phyloP scores from a whole-genome alignment of 1,140 invertebrate species.

The Bombus soroeensis region DNA sequence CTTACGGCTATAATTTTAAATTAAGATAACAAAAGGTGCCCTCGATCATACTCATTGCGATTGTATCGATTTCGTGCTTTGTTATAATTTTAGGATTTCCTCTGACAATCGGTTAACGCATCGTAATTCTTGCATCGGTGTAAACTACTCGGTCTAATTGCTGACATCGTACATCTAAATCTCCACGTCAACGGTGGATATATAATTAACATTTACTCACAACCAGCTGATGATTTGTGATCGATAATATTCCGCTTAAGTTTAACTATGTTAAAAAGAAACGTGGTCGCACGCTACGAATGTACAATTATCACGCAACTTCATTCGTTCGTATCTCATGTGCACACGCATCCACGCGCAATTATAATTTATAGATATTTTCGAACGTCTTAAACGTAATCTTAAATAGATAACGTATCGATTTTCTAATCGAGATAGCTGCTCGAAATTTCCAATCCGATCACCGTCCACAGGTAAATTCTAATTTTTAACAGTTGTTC shows the following conservation, averaged over 20 bases:
- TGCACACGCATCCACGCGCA: slow-evolving; percentile 15
- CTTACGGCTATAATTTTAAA: background rate
- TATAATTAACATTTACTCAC: slow-evolving; percentile 73
- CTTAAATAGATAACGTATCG: background rate
- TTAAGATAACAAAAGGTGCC: background rate
- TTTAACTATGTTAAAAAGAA: slow-evolving; percentile 42
- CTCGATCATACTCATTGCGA: background rate
- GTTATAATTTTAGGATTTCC: background rate
- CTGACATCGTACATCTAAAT: slow-evolving; percentile 43
- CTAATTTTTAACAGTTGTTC: background rate
- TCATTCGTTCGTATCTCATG: background rate
- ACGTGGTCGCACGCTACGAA: slow-evolving; percentile 39
- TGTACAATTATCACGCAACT: slow-evolving; percentile 7
- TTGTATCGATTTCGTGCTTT: background rate
- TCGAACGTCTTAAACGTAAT: background rate
- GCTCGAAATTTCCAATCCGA: background rate
- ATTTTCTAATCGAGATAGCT: background rate
- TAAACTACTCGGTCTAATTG: slow-evolving; percentile 34
- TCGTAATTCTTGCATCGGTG: slow-evolving; percentile 11
- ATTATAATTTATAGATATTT: background rate
- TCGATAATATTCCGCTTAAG: slow-evolving; percentile 60
- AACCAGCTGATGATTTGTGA: slow-evolving; percentile 77
- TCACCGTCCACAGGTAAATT: background rate
- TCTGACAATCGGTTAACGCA: background rate
- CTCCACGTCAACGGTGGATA: slow-evolving; percentile 49